Percentiles rank a stretch among this genome's conserved stretches.
These are phyloP conservation scores for Prenolepis imparis DNA, from an alignment of 2,888 invertebrate genomes.

Conservation along the genomic window DNA sequence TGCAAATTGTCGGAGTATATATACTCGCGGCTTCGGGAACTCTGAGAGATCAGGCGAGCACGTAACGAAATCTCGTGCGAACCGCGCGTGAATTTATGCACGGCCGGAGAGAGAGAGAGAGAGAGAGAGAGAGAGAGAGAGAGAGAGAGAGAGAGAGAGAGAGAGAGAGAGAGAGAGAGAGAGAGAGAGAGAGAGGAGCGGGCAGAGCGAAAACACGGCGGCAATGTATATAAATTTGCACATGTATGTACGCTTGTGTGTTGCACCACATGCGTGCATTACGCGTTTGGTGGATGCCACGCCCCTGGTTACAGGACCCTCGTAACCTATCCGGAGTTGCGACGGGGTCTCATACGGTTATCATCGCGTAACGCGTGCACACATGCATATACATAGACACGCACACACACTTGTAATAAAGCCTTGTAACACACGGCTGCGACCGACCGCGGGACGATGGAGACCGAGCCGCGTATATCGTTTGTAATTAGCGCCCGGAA, in stretches of 20 bases:
- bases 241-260: neutral
- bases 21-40: neutral
- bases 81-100: constrained; percentile 40
- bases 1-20: neutral
- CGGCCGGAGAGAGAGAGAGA: neutral
- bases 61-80: constrained; percentile 46
- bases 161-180: no score
- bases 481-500: constrained; percentile 63
- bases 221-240: constrained; percentile 43
- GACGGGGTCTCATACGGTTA: constrained; percentile 37
- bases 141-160: no score
- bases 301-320: constrained; percentile 55
- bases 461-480: constrained; percentile 41
- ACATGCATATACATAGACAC: neutral
- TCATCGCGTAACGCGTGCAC: constrained; percentile 51
- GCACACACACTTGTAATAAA: constrained; percentile 38
- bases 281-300: constrained; percentile 51
- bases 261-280: neutral
- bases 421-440: constrained; percentile 34
- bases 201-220: constrained; percentile 35
- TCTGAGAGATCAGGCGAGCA: constrained; percentile 41
- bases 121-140: no score
- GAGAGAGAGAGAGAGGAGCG: neutral
- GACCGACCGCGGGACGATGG: constrained; percentile 1
- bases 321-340: constrained; percentile 45